phyloP scores from a whole-genome alignment of 1,140 invertebrate genomes.

The Sinella curviseta region DNA sequence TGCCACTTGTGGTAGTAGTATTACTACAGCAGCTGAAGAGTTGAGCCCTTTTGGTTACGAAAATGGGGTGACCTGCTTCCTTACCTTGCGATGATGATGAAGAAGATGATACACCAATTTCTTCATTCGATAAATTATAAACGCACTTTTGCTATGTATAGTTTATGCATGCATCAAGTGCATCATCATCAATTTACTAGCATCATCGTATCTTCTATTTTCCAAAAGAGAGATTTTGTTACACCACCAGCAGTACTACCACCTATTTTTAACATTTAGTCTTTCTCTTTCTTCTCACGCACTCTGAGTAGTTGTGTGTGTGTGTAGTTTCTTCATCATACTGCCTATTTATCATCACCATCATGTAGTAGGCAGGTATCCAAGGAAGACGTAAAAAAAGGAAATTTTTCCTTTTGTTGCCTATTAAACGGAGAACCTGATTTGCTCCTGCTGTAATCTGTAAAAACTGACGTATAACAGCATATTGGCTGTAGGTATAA shows the following conservation, averaged over 20 bases:
- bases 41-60: constrained; percentile 14
- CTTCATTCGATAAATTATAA: neutral
- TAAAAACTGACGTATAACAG: too few species aligned
- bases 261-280: neutral
- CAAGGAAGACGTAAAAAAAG: neutral
- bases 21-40: too few species aligned
- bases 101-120: neutral
- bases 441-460: too few species aligned
- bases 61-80: constrained; percentile 25
- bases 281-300: neutral
- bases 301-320: neutral
- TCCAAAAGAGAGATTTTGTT: constrained; percentile 27
- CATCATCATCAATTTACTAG: neutral
- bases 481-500: too few species aligned
- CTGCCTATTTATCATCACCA: too few species aligned
- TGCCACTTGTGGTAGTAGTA: too few species aligned
- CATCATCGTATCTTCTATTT: neutral
- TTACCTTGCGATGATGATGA: neutral
- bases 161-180: neutral
- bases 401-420: constrained; percentile 6
- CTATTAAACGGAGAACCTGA: too few species aligned
- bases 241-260: neutral
- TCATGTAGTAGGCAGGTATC: too few species aligned
- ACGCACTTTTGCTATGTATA: neutral
- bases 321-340: too few species aligned